Base-by-base conservation (phyloP, 2,797 vertebrate species). In the Melanotaenia boesemani region DNA sequence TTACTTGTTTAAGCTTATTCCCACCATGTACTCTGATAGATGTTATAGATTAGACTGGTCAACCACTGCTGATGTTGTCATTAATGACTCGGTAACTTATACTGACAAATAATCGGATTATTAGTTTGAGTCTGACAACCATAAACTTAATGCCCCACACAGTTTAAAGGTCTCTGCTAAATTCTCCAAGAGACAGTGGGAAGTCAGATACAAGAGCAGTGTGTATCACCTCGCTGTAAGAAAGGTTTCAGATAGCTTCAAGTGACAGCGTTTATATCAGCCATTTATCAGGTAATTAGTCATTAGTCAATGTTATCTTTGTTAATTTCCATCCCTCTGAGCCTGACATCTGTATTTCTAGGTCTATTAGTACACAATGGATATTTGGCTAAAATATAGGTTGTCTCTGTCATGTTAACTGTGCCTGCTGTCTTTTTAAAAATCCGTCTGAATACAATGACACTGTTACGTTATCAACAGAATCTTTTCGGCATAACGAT, bases 11-110 rank as follows among this genome's bases (percentile, higher is more conserved):
- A 6, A 24, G 44, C 34, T 44, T 63, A 54, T 65, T 76, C 58
- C 41, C 39, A 39, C 56, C 34, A 26, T 69, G 59, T 71, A 64
- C 34, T 59, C 73, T 37, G 52, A 20, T 55, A 18, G n/a, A 60
- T 44, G 64, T 2, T 22, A 72, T 71, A 28, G 74, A 79, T 78
- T 55, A 39, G 24, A 58, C 37, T 36, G 22, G 58, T 84, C 74
- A 37, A 72, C 34, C 16, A 57, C 54, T 66, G 63, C 18, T 54
- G 66, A 60, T 56, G 63, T 30, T 56, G 63, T 30, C 62, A 62
- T 58, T 63, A 70, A 64, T 70, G 12, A 30, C 22, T 50, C 58
- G 5, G 16, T 52, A 28, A 4, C 10, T 48, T 30, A 41, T 26
- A 39, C 0, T 16, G 20, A 24, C 2, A 55, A 24, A 67, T 3